Base-by-base conservation (phyloP, 2,888 invertebrate species). In the Nyleta sp. region DNA sequence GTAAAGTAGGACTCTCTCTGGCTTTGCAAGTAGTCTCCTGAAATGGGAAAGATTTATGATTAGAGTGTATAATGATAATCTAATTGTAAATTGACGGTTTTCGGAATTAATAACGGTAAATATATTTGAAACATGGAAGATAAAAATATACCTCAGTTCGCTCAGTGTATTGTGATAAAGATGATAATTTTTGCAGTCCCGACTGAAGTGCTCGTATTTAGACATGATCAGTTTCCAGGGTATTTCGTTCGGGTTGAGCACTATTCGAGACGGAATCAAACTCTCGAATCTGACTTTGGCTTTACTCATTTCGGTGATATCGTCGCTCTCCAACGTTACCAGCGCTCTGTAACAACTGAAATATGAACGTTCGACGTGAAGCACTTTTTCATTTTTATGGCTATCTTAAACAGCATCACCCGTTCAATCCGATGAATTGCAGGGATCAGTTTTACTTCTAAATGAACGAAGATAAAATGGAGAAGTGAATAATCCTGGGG, bases 311-410 rank as follows among this genome's bases (percentile, higher is more conserved):
- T 88, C 86, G 13, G 84, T 74, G 81, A 91, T 85, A 77, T 84
- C 85, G 13, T 87, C 87, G 22, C 92, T 92, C 80, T 92, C 92
- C 65, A 93, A 89, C 10, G 92, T 92, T 5, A 93, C 85, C 82
- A 91, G 91, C 6, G 91, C 92, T 86, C 91, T 92, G 80, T 92
- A 92, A 50, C 87, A 85, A 71, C 92, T 92, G 78, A 28, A 84
- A 84, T 60, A 35, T 38, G 60, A 50, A 48, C 38, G 24, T 48
- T 65, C 44, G 0, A n/a, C 52, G 48, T 46, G 6, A 22, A 59
- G 55, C 13, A 8, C 7, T 44, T 42, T 44, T 59, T 44, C 31
- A 64, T 17, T 48, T 35, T 62, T n/a, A 48, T 2, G 11, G n/a
- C 28, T 28, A 17, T 20, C 28, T 24, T 24, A 48, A 28, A 48